Conservation (phyloP, 2,113 vertebrate species). For the Isurus oxyrinchus region DNA sequence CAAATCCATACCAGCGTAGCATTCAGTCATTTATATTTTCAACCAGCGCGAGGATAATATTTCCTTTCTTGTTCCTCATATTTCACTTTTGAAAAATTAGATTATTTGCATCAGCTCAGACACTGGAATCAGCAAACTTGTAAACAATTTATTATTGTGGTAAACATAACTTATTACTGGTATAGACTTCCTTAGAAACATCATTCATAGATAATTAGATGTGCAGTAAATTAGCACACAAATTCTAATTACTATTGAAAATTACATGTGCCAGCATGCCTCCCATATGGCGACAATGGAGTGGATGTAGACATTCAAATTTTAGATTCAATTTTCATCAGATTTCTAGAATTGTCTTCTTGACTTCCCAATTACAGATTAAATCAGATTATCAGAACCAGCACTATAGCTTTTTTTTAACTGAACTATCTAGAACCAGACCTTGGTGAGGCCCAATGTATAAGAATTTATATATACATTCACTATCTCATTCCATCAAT, state of each 20-base stretch:
- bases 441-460: not conserved
- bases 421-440: not conserved
- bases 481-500: not conserved
- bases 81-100: not conserved
- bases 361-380: not conserved
- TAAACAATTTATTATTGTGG: conserved; percentile 10
- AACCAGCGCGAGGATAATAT: not conserved
- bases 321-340: not conserved
- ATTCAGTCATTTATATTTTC: not conserved
- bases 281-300: not conserved
- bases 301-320: not conserved
- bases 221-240: not conserved
- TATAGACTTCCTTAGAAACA: not conserved
- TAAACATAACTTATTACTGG: conserved; percentile 1
- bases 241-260: not conserved
- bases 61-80: not conserved
- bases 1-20: not conserved
- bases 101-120: not conserved
- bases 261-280: not conserved
- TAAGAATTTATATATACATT: not conserved
- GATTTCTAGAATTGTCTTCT: not conserved
- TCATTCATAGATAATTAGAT: not conserved
- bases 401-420: not conserved
- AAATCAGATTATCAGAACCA: not conserved
- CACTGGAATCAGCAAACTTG: not conserved